Percentiles rank a stretch among this genome's conserved stretches.
Evolutionary conservation across 2,797 vertebrate genomes (phyloP).

Genomic region (Perodicticus potto): DNA sequence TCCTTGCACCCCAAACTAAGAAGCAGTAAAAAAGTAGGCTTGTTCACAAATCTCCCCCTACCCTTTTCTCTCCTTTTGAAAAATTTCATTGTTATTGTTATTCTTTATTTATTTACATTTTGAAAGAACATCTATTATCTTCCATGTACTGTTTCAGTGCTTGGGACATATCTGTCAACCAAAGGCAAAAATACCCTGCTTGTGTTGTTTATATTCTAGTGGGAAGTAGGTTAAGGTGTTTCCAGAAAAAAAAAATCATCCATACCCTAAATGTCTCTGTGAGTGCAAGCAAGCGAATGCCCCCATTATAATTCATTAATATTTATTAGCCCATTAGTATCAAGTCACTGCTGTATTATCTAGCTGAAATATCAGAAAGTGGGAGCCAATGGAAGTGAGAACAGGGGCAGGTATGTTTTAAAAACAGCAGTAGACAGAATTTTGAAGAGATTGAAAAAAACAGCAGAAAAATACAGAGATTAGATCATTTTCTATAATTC

Average conservation of each 20-base stretch:
- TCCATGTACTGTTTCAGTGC: rapidly evolving
- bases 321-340: not conserved
- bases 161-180: not conserved
- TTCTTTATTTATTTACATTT: not conserved
- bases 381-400: not conserved
- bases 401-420: not conserved
- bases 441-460: not conserved
- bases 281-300: not conserved
- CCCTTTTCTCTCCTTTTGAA: not conserved
- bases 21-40: not conserved
- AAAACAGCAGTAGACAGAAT: not conserved
- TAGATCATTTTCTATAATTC: not conserved
- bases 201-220: not conserved
- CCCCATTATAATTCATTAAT: not conserved
- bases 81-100: not conserved
- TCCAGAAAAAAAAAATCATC: not conserved
- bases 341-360: not conserved
- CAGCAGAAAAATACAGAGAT: not conserved
- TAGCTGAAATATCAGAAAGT: not conserved
- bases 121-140: not conserved
- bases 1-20: not conserved
- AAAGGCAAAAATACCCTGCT: not conserved
- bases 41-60: not conserved
- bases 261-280: not conserved
- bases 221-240: not conserved